phyloP scores from a whole-genome alignment of 2,888 invertebrate genomes.

The Parnassius smintheus region DNA sequence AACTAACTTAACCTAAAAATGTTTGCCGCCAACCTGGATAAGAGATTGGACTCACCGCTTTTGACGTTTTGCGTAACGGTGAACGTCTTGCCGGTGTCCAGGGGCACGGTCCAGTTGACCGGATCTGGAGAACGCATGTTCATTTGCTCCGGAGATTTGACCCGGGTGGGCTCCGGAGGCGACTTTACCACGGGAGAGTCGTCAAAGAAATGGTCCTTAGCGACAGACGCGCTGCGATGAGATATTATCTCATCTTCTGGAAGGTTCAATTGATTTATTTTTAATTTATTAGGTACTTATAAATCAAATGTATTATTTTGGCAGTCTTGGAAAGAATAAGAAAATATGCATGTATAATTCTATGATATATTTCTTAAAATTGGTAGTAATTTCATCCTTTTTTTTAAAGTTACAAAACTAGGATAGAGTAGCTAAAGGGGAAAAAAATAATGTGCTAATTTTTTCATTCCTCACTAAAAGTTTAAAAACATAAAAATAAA shows the following conservation, averaged over 20 bases:
- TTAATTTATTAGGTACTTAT: no score
- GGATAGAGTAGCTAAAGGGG: no score
- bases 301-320: no score
- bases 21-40: slow-evolving; percentile 55
- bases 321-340: no score
- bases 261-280: slow-evolving; percentile 31
- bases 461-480: background rate
- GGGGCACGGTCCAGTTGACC: slow-evolving; percentile 96
- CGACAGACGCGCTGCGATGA: slow-evolving; percentile 76
- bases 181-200: slow-evolving; percentile 89
- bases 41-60: slow-evolving; percentile 72
- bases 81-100: slow-evolving; percentile 96
- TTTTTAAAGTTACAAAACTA: no score
- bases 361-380: no score
- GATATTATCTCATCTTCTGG: slow-evolving; percentile 72
- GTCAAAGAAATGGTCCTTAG: slow-evolving; percentile 77
- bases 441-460: background rate
- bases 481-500: background rate
- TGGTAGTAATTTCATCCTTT: no score
- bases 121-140: slow-evolving; percentile 96
- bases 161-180: slow-evolving; percentile 95
- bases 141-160: slow-evolving; percentile 96
- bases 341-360: no score
- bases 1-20: slow-evolving; percentile 49
- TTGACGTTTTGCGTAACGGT: slow-evolving; percentile 96